A percentile compares a stretch with the other conserved stretches of the same genome.
Evolutionary conservation across 1,140 invertebrate species (phyloP).

Genomic region (Cydia pomonella): DNA sequence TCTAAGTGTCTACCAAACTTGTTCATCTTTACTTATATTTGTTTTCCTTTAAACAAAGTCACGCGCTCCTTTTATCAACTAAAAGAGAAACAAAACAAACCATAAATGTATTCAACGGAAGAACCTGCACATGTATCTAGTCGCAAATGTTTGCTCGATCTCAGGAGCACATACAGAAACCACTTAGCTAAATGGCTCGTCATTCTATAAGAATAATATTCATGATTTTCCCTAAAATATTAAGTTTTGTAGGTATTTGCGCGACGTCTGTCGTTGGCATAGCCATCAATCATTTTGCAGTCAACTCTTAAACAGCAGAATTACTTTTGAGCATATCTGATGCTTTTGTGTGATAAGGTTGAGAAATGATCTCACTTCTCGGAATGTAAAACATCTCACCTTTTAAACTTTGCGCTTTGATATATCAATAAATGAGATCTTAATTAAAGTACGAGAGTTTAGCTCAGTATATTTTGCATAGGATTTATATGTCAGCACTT

Average conservation of each 20-base stretch:
- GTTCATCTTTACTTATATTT: not conserved
- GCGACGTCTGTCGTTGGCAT: conserved; percentile 58
- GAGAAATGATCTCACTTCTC: conserved; percentile 55
- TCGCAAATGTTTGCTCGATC: conserved; percentile 23
- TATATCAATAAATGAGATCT: conserved; percentile 14
- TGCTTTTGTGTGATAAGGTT: conserved; percentile 58
- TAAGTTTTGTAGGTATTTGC: conserved; percentile 51
- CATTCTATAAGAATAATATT: conserved; percentile 33
- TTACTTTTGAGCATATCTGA: conserved; percentile 70
- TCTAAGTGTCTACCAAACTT: not conserved
- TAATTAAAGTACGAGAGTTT: not conserved
- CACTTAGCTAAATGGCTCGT: conserved; percentile 30
- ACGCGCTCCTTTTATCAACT: not conserved
- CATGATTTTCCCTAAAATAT: conserved; percentile 41
- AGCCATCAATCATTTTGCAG: conserved; percentile 67
- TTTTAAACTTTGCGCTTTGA: conserved; percentile 6
- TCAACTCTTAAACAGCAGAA: conserved; percentile 67
- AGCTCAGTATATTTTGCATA: not conserved
- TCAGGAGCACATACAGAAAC: conserved; percentile 20
- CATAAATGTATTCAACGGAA: not conserved
- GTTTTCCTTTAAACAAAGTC: not conserved
- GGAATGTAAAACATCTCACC: conserved; percentile 21
- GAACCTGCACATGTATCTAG: not conserved
- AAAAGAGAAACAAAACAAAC: not conserved
- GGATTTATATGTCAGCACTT: not conserved